Evolutionary conservation across 2,113 vertebrate species (phyloP).

Genomic region (Vidua macroura): DNA sequence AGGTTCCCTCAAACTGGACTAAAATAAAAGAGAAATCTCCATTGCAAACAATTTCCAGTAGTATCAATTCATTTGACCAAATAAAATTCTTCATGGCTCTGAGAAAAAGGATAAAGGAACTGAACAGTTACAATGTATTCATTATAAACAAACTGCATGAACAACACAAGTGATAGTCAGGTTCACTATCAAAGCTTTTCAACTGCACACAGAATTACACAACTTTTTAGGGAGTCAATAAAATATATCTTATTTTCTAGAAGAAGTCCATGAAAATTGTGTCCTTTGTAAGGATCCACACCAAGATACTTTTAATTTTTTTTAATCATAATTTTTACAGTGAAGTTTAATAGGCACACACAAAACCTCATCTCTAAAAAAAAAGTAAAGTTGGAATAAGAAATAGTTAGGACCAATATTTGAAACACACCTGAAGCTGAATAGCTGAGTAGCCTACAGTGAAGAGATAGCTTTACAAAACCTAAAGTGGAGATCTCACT

Average conservation of each 20-base stretch:
- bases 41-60: not conserved
- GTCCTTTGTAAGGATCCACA: not conserved
- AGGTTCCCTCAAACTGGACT: not conserved
- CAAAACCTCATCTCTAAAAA: not conserved
- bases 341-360: not conserved
- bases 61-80: constrained; percentile 7
- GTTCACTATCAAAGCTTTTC: not conserved
- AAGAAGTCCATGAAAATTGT: not conserved
- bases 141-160: not conserved
- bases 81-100: not conserved
- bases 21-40: constrained; percentile 11
- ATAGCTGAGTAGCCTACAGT: not conserved
- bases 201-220: not conserved
- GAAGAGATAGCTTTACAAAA: not conserved
- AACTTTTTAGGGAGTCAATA: not conserved
- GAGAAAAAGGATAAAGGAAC: not conserved
- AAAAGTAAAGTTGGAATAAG: not conserved
- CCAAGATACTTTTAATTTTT: not conserved
- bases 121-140: not conserved
- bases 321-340: not conserved
- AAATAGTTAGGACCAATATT: not conserved
- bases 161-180: not conserved
- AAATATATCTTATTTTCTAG: not conserved
- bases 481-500: not conserved
- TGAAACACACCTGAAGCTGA: not conserved